Base-by-base conservation (phyloP, 2,888 invertebrate species). In the Drosophila prolongata region DNA sequence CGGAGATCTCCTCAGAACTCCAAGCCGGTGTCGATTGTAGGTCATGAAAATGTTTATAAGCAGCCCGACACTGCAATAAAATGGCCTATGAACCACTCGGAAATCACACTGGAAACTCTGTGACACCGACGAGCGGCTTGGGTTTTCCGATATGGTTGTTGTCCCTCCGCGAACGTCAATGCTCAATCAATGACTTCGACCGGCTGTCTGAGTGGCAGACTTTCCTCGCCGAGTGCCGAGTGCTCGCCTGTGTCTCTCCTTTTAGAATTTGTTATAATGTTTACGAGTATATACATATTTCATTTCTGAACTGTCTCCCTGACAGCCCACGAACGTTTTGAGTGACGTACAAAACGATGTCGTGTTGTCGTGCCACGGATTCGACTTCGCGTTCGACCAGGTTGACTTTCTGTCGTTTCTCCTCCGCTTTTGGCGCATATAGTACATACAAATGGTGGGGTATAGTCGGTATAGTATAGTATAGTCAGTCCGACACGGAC, bases 321-420 rank as follows among this genome's bases (percentile, higher is more conserved):
- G 87, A 87, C 85, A 85, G 85, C 79, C 70, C 76, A 78, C 81
- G 85, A 83, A 80, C 81, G 67, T 75, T 87, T 86, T 89, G 89
- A 89, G 80, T 90, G 90, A 90, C 90, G 89, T 89, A 83, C 87
- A 90, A 90, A 90, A 89, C 87, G 89, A 88, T 90, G 90, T 90
- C 90, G 90, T 90, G 90, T 89, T 90, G 89, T 90, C 69, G 69
- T 84, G 78, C 79, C 82, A 79, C 80, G 73, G 50, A 44, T 44
- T 57, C 57, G 53, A 35, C 53, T 60, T 70, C 58, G 59, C 65
- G 55, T 64, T 49, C 52, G 54, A 74, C 76, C 86, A 75, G 79
- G 84, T 86, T 86, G 81, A 79, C 79, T 87, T 78, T 85, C 80
- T 73, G 68, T 75, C 76, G 70, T 75, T 72, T 76, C 74, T 78